Evolutionary conservation across 2,113 vertebrate species (phyloP), one percentile per base, ranked within the genome.

Genomic region (Clarias batrachus): DNA sequence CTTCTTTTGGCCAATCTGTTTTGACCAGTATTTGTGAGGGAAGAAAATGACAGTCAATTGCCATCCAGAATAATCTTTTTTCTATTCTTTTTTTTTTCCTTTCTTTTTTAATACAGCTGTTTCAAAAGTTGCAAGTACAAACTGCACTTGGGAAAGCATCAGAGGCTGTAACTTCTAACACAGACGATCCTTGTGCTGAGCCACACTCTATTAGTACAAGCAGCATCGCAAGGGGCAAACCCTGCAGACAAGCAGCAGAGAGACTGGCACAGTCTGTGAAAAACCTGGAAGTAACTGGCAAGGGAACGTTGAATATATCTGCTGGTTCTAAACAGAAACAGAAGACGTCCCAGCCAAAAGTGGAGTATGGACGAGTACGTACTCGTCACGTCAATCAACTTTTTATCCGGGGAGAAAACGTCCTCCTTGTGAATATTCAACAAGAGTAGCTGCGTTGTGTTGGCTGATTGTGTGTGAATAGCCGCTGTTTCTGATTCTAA

Each of bases 371-470:
- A 78, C 95, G 94, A 91, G 96, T 99, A 84, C 96, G 96, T 81
- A 97, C 93, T 4, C 96, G 98, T 1, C 98, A 99, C 89, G 95
- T 99, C 83, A 98, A 97, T 91, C 98, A 99, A 93, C 96, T 99
- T 56, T 99, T 99, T 86, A 97, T 99, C 89, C 94, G 98, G 25
- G 98, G 98, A 0, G 98, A 99, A 92, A 99, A 96, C 80, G 93
- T 99, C n/a, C 91, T 99, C 87, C 95, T 99, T 85, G 96, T 99
- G 13, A 97, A 97, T 90, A 94, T 97, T 6, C 94, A 93, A 82
- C 89, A 91, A 0, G 89, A 93, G 60, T 94, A 71, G 91, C 92
- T 8, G 1, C n/a, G 13, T 19, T n/a, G 23, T 1, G 19, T 62
- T 48, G 57, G 33, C 73, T 66, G 48, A n/a, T 73, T 65, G 30